Conservation (phyloP, 2,113 vertebrate species). For the Paraplagusia blochii region DNA sequence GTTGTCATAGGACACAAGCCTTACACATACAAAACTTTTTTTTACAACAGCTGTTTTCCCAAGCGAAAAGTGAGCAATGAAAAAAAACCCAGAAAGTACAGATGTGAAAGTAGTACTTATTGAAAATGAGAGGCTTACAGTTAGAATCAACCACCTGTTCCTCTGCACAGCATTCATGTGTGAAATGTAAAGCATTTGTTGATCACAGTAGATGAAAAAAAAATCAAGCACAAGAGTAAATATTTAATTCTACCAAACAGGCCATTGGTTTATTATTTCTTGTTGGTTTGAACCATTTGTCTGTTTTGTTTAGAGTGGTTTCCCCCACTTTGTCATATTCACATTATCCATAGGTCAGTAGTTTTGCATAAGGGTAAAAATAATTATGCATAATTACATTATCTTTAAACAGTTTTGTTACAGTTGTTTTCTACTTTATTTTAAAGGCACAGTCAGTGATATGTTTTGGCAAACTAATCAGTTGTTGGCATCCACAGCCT, state of each 20-base stretch:
- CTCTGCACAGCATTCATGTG: not conserved
- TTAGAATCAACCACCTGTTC: not conserved
- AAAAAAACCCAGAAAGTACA: not conserved
- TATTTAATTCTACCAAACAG: not conserved
- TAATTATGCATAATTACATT: too few species aligned
- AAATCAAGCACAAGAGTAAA: conserved; percentile 33
- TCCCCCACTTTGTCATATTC: too few species aligned
- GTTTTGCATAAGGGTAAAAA: too few species aligned
- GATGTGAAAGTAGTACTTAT: not conserved
- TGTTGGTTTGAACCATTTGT: too few species aligned
- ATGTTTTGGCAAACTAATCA: too few species aligned
- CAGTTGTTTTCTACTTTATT: too few species aligned
- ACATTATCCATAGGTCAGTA: too few species aligned
- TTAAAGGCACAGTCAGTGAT: too few species aligned
- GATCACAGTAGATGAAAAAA: conserved; percentile 7
- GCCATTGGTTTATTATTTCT: not conserved
- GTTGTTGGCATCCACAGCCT: too few species aligned
- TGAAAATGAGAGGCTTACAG: not conserved
- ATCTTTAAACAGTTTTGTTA: too few species aligned
- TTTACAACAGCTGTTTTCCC: conserved; percentile 2
- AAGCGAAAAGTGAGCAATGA: not conserved
- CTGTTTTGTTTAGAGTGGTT: too few species aligned
- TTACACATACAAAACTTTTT: conserved; percentile 3
- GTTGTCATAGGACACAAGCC: not conserved
- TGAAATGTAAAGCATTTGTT: conserved; percentile 12